Evolutionary conservation across 1,140 invertebrate species (phyloP).

Genomic region (Drosophila persimilis): DNA sequence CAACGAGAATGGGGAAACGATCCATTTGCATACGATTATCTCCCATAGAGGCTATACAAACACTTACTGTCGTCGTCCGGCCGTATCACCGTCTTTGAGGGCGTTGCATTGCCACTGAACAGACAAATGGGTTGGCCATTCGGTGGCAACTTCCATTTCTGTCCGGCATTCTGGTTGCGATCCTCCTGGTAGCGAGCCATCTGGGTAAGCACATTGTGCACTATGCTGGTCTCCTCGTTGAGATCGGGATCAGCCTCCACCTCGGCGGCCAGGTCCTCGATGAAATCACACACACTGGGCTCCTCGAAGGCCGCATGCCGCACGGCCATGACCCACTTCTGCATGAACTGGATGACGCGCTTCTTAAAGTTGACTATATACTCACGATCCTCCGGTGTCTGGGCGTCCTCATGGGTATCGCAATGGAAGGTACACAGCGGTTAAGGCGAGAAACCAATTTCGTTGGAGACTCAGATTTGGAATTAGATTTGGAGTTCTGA

Average conservation of each 20-base stretch:
- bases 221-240: slow-evolving; percentile 87
- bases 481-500: slow-evolving; percentile 11
- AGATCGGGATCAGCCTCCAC: slow-evolving; percentile 87
- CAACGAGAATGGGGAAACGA: not conserved
- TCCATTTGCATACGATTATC: slow-evolving; percentile 5
- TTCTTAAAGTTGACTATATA: slow-evolving; percentile 90
- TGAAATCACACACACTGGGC: slow-evolving; percentile 87
- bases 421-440: slow-evolving; percentile 81
- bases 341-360: slow-evolving; percentile 91
- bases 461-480: slow-evolving; percentile 6
- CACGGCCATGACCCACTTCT: slow-evolving; percentile 90
- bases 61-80: slow-evolving; percentile 88
- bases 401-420: slow-evolving; percentile 71
- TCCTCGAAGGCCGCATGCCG: slow-evolving; percentile 91
- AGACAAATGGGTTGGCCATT: slow-evolving; percentile 87
- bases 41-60: too few relatives aligned
- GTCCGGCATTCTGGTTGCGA: slow-evolving; percentile 84
- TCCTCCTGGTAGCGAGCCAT: slow-evolving; percentile 86
- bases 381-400: slow-evolving; percentile 86
- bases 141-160: slow-evolving; percentile 89
- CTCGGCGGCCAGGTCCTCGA: slow-evolving; percentile 89
- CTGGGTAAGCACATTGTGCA: slow-evolving; percentile 87
- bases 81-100: slow-evolving; percentile 85
- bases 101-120: slow-evolving; percentile 85
- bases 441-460: slow-evolving; percentile 83